These are phyloP conservation scores for Caenorhabditis latens DNA, from an alignment of 1,140 invertebrate genomes.

Conservation along the genomic window DNA sequence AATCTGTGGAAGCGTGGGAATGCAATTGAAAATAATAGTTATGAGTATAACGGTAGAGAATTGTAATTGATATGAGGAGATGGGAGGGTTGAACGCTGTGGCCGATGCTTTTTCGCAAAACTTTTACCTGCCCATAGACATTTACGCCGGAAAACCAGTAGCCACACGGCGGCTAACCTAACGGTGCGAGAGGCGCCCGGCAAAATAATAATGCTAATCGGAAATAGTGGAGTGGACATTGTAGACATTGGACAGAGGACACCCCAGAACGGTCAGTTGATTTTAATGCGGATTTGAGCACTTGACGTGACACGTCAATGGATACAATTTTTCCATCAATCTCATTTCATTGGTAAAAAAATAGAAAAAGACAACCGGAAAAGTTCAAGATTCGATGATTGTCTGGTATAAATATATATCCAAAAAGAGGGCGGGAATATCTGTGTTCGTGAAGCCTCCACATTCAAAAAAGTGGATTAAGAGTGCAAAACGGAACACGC, in stretches of 20 bases:
- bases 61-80: slow-evolving; percentile 53
- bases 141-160: slow-evolving; percentile 53
- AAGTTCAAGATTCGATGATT: slow-evolving; percentile 31
- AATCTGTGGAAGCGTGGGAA: not conserved
- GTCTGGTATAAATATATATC: slow-evolving; percentile 38
- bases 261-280: slow-evolving; percentile 21
- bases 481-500: slow-evolving; percentile 48
- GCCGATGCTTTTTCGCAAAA: slow-evolving; percentile 40
- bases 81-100: slow-evolving; percentile 20
- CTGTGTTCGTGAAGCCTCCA: not conserved
- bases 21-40: slow-evolving; percentile 16
- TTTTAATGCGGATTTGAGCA: slow-evolving; percentile 50
- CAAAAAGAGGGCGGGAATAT: not conserved
- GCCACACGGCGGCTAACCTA: slow-evolving; percentile 27
- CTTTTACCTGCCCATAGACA: slow-evolving; percentile 52
- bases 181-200: slow-evolving; percentile 44
- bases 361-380: slow-evolving; percentile 9
- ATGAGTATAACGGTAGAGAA: not conserved
- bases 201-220: slow-evolving; percentile 56
- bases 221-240: slow-evolving; percentile 32
- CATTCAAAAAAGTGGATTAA: slow-evolving; percentile 36
- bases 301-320: slow-evolving; percentile 32
- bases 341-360: not conserved
- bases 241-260: slow-evolving; percentile 8
- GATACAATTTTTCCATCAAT: slow-evolving; percentile 23